Evolutionary conservation across 2,888 invertebrate species (phyloP).

Genomic region (Amblyjoppa proteus): DNA sequence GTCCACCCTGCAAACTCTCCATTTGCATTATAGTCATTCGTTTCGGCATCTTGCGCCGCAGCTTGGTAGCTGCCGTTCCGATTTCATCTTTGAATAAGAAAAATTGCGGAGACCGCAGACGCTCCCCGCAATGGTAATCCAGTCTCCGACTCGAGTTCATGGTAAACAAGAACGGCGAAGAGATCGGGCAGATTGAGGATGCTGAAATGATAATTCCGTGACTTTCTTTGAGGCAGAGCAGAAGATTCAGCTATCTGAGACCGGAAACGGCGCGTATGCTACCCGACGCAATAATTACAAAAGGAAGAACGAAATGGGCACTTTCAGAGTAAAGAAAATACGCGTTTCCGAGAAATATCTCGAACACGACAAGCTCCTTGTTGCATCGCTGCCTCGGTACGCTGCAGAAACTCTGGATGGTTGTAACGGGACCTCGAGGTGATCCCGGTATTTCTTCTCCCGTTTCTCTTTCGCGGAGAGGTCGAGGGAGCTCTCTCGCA

Average conservation of each 20-base stretch:
- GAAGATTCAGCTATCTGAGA: too few relatives aligned
- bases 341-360: slow-evolving; percentile 3
- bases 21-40: slow-evolving; percentile 37
- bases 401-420: slow-evolving; percentile 2
- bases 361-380: slow-evolving; percentile 33
- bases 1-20: neutral
- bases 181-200: neutral
- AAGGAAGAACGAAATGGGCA: neutral
- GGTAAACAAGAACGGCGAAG: neutral
- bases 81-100: neutral
- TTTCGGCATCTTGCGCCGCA: slow-evolving; percentile 3
- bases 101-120: neutral
- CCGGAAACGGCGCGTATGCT: too few relatives aligned
- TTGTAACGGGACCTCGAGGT: slow-evolving; percentile 28
- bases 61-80: neutral
- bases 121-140: neutral
- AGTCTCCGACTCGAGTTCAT: neutral
- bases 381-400: slow-evolving; percentile 3
- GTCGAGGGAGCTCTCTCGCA: slow-evolving; percentile 13
- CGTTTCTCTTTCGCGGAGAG: slow-evolving; percentile 7
- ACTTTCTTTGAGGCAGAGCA: too few relatives aligned
- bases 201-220: neutral
- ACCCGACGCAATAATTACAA: too few relatives aligned
- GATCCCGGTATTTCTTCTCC: slow-evolving; percentile 21
- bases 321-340: neutral